Base-by-base conservation (phyloP, 2,888 invertebrate genomes). In the Dichetophora obliterata region DNA sequence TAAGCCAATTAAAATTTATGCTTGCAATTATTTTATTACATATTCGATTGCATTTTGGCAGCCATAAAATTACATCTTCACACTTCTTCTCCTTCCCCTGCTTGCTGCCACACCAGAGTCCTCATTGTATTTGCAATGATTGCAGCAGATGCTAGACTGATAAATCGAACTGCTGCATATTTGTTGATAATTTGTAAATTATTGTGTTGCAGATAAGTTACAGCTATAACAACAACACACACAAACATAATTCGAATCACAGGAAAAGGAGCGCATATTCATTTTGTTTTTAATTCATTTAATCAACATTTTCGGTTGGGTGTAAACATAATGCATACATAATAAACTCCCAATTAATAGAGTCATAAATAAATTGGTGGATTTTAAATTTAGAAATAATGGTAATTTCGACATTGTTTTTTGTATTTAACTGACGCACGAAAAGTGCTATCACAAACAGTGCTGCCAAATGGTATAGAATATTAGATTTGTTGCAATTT, bases 211-310 rank as follows among this genome's bases (percentile, higher is more conserved):
- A 66, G 59, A 76, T 71, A 59, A 66, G 22, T 48, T 43, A 43
- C 86, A 86, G 82, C 81, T 83, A 84, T 82, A 82, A 80, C 82
- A 85, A 78, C 80, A 82, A 81, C 80, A 82, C 78, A 83, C 79
- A 78, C 81, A 80, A 43, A 43, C 1, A 8, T 37, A 37, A 37
- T 6, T 31, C 31, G 6, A 6, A 1, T 11, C 14, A 14, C 43
- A 43, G 43, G 43, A 43, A 43, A 14, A 43, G 11, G 2, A 11
- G 43, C 3, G 14, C 4, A 11, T n/a, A n/a, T n/a, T n/a, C n/a
- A n/a, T n/a, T n/a, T n/a, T n/a, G n/a, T 11, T 43, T 43, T 43
- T 43, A 43, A 43, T 43, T 43, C 14, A 43, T 43, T 43, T 5
- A 8, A 11, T 43, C 11, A 43, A 43, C 11, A 11, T 43, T 43